These are phyloP conservation scores for Tinea semifulvella DNA, from an alignment of 2,888 invertebrate species.

Conservation along the genomic window DNA sequence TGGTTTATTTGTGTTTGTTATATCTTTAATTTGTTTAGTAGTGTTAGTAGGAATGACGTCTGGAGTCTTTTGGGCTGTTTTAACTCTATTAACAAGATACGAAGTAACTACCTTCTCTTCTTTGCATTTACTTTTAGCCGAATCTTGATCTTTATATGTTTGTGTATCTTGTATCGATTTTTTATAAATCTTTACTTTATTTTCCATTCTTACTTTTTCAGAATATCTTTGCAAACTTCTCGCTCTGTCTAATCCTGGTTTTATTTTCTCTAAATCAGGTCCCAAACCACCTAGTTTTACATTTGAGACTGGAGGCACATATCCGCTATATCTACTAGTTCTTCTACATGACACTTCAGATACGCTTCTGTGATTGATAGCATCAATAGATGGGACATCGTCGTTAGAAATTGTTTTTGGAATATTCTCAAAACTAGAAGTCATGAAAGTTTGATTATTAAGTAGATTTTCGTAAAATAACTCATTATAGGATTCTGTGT, in stretches of 20 bases:
- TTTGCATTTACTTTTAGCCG: background rate
- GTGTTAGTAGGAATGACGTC: slow-evolving; percentile 19
- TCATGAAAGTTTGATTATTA: slow-evolving; percentile 27
- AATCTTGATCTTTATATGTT: slow-evolving; percentile 15
- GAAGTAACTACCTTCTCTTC: slow-evolving; percentile 26
- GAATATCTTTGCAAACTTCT: slow-evolving; percentile 57
- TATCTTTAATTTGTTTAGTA: slow-evolving; percentile 24
- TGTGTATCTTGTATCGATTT: slow-evolving; percentile 30
- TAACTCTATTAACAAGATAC: slow-evolving; percentile 43
- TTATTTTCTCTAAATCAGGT: slow-evolving; percentile 50
- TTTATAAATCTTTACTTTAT: slow-evolving; percentile 51
- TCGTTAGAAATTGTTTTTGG: background rate
- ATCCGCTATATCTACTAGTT: slow-evolving; percentile 21
- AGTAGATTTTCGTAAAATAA: slow-evolving; percentile 50
- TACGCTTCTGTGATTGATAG: slow-evolving; percentile 41
- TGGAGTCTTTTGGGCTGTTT: background rate
- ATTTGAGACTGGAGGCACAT: slow-evolving; percentile 32
- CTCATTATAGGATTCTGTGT: slow-evolving; percentile 55
- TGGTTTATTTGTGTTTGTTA: slow-evolving; percentile 30
- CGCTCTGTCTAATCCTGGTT: slow-evolving; percentile 52
- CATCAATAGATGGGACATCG: slow-evolving; percentile 17
- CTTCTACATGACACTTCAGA: slow-evolving; percentile 44
- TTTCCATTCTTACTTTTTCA: slow-evolving; percentile 56
- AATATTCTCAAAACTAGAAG: slow-evolving; percentile 10
- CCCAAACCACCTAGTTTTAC: slow-evolving; percentile 52